phyloP scores from a whole-genome alignment of 1,140 invertebrate species.

The Eubasilissa regina region DNA sequence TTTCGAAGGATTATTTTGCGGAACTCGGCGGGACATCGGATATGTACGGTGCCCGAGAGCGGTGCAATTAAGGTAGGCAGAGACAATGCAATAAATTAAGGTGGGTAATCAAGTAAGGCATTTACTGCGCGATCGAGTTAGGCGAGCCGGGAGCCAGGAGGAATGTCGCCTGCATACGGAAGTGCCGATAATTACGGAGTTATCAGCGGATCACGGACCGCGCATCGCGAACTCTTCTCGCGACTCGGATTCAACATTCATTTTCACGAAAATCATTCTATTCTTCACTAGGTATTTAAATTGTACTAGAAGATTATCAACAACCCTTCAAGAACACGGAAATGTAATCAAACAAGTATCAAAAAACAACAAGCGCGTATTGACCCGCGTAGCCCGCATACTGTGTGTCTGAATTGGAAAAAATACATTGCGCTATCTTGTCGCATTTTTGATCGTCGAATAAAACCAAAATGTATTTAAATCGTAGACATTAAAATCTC shows the following conservation, averaged over 20 bases:
- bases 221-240: neutral
- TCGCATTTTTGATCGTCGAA: no score
- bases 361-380: no score
- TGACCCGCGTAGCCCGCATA: no score
- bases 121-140: constrained; percentile 13
- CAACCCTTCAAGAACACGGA: no score
- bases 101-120: constrained; percentile 7
- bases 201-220: neutral
- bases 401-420: no score
- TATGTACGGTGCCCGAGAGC: neutral
- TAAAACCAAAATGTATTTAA: no score
- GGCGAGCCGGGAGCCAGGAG: neutral
- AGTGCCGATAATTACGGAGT: constrained; percentile 17
- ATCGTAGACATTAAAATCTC: no score
- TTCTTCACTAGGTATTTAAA: constrained; percentile 2
- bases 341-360: no score
- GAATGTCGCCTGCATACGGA: constrained; percentile 30
- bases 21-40: constrained; percentile 19
- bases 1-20: neutral
- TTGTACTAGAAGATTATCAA: neutral
- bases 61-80: constrained; percentile 25
- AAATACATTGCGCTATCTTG: no score
- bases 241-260: neutral
- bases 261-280: neutral
- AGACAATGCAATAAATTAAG: constrained; percentile 34